phyloP scores from a whole-genome alignment of 2,113 vertebrate species.

The Onychorhynchus coronatus region DNA sequence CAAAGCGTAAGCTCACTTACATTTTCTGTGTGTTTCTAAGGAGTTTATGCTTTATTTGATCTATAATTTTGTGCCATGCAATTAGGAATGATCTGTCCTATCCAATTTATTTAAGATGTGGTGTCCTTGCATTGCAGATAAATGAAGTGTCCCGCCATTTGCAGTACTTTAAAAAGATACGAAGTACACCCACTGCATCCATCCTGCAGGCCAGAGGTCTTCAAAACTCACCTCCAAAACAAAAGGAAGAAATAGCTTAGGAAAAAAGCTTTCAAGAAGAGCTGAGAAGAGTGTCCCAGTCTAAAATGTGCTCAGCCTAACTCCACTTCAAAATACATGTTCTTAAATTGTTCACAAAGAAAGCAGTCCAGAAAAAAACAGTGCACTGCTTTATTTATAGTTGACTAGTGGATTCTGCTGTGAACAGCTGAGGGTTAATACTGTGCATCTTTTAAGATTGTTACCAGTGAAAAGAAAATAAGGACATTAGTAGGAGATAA shows the following conservation, averaged over 20 bases:
- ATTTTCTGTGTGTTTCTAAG: background rate
- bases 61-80: background rate
- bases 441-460: background rate
- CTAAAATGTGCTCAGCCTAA: background rate
- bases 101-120: background rate
- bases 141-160: background rate
- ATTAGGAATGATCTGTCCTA: background rate
- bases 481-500: slow-evolving; percentile 2
- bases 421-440: slow-evolving; percentile 3
- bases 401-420: background rate
- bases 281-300: background rate
- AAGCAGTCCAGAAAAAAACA: background rate
- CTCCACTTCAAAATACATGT: background rate
- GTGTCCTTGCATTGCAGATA: background rate
- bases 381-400: background rate
- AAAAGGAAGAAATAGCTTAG: background rate
- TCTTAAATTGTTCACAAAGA: background rate
- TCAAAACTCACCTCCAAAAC: background rate
- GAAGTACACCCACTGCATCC: background rate
- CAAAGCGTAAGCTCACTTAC: background rate
- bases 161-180: background rate
- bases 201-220: background rate
- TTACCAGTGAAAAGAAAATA: slow-evolving; percentile 32
- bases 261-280: background rate
- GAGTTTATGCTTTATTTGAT: background rate